Evolutionary conservation across 35 echinoderm and acorn worm species (phyloP).

Genomic region (Chiridota heheva): DNA sequence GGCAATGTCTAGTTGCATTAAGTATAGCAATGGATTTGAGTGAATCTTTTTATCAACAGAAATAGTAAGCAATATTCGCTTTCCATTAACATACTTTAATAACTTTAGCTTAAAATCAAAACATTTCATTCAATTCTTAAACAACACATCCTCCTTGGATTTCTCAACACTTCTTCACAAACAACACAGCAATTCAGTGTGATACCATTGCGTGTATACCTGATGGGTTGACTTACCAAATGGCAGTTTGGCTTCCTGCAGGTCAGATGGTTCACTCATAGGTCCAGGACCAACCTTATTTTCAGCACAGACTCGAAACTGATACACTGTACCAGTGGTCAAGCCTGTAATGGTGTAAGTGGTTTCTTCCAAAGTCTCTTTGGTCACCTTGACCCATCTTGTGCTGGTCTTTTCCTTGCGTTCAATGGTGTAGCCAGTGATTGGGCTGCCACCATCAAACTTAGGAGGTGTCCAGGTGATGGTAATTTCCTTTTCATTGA

Average conservation of each 20-base stretch:
- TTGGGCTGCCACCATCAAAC: slow-evolving; percentile 69
- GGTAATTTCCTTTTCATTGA: slow-evolving; percentile 53
- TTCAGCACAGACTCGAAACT: slow-evolving; percentile 86
- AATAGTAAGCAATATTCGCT: slow-evolving; percentile 68
- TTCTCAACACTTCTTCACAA: too few relatives aligned
- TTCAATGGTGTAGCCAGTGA: slow-evolving; percentile 76
- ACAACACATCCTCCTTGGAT: too few relatives aligned
- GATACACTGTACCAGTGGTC: slow-evolving; percentile 68
- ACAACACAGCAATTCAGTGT: too few relatives aligned
- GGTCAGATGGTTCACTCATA: slow-evolving; percentile 71
- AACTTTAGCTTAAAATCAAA: too few relatives aligned
- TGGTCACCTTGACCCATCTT: slow-evolving; percentile 59
- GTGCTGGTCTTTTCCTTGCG: slow-evolving; percentile 49
- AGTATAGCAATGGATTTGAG: too few relatives aligned
- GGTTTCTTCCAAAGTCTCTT: slow-evolving; percentile 59
- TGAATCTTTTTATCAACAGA: too few relatives aligned
- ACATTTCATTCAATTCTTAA: too few relatives aligned
- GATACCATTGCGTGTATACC: too few relatives aligned
- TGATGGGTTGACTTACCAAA: slow-evolving; percentile 68
- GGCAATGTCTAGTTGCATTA: too few relatives aligned
- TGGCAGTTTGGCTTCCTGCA: slow-evolving; percentile 66
- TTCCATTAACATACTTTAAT: too few relatives aligned
- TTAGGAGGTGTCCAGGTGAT: slow-evolving; percentile 70
- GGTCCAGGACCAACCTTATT: slow-evolving; percentile 76
- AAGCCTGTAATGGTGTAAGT: slow-evolving; percentile 64